phyloP scores from a whole-genome alignment of 1,140 invertebrate genomes.

The Mactra quadrangularis region DNA sequence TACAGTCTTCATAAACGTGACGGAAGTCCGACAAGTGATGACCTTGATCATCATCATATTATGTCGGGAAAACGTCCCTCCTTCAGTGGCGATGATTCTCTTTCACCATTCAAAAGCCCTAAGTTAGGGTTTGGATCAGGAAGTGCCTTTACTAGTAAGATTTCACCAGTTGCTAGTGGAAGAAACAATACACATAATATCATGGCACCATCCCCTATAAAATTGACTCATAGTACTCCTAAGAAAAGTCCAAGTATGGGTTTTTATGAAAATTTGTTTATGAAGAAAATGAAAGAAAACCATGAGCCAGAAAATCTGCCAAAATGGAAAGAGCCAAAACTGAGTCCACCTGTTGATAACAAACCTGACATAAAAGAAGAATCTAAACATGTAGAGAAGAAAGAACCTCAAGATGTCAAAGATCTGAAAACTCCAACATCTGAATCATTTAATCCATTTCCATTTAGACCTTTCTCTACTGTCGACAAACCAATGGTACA shows the following conservation, averaged over 20 bases:
- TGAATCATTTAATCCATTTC: conserved; percentile 66
- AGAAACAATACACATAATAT: conserved; percentile 57
- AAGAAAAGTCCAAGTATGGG: conserved; percentile 61
- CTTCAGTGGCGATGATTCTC: conserved; percentile 51
- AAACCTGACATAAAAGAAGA: conserved; percentile 49
- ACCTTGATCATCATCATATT: conserved; percentile 58
- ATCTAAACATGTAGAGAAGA: conserved; percentile 47
- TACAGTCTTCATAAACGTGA: conserved; percentile 88
- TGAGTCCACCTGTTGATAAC: conserved; percentile 29
- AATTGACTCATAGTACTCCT: conserved; percentile 65
- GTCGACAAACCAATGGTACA: conserved; percentile 68
- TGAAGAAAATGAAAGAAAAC: conserved; percentile 78
- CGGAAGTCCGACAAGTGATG: conserved; percentile 87
- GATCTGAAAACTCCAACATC: conserved; percentile 35
- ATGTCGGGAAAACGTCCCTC: conserved; percentile 56
- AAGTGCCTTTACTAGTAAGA: conserved; percentile 53
- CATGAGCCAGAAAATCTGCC: conserved; percentile 62
- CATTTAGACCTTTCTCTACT: conserved; percentile 63
- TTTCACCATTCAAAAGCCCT: conserved; percentile 66
- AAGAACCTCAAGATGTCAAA: conserved; percentile 9
- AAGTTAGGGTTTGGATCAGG: conserved; percentile 34
- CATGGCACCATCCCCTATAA: conserved; percentile 58
- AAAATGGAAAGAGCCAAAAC: conserved; percentile 59
- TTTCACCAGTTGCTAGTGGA: conserved; percentile 56
- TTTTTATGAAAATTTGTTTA: conserved; percentile 73